Conservation (phyloP, 2,888 invertebrate genomes). For the Timema cristinae region DNA sequence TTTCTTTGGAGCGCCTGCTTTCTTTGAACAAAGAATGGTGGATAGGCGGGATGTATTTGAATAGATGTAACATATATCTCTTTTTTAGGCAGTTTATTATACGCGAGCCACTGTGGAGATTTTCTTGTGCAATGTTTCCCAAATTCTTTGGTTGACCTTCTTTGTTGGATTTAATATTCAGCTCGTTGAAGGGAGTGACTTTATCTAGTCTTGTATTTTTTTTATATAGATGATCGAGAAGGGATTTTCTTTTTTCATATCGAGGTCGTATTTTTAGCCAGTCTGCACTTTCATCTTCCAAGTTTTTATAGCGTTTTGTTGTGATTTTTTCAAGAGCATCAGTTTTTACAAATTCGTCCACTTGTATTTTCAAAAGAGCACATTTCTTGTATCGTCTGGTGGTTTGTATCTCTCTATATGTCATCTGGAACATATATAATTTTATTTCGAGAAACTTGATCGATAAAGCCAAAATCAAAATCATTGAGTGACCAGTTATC, state of each 20-base stretch:
- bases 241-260: not conserved
- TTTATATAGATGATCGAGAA: not conserved
- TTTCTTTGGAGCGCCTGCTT: not conserved
- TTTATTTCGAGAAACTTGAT: not conserved
- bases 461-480: conserved; percentile 12
- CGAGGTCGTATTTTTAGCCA: not conserved
- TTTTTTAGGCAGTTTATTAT: not conserved
- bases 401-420: not conserved
- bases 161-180: not conserved
- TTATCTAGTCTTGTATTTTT: not conserved
- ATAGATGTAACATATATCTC: conserved; percentile 1
- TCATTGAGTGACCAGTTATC: conserved; percentile 1
- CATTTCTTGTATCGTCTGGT: not conserved
- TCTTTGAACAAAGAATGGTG: not conserved
- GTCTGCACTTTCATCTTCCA: not conserved
- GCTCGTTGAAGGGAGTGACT: not conserved
- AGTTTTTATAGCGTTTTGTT: not conserved
- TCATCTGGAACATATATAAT: conserved; percentile 15
- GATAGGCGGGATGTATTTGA: not conserved
- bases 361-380: not conserved
- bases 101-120: not conserved
- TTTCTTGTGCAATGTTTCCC: not conserved
- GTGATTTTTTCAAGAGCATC: not conserved
- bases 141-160: not conserved
- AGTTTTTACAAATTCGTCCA: not conserved